phyloP scores from a whole-genome alignment of 2,888 invertebrate genomes.

The Rutpela maculata region DNA sequence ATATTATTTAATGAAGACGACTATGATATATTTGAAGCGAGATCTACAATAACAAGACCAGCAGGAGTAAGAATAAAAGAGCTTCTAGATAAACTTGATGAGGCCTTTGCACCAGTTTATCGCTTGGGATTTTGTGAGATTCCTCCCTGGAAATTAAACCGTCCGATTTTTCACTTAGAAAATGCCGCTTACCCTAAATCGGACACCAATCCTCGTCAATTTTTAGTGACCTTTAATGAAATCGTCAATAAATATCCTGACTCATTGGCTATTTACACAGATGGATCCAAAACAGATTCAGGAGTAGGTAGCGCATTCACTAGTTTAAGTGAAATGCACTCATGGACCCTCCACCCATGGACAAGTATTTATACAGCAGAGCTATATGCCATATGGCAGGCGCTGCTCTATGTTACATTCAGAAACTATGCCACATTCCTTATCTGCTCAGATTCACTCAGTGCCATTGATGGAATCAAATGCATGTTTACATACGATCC shows the following conservation, averaged over 20 bases:
- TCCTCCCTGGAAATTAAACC: background rate
- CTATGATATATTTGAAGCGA: background rate
- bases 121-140: background rate
- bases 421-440: too few relatives aligned
- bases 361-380: too few relatives aligned
- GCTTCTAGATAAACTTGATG: background rate
- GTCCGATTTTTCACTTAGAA: too few relatives aligned
- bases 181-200: too few relatives aligned
- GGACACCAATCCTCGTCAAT: background rate
- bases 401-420: too few relatives aligned
- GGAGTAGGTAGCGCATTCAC: too few relatives aligned
- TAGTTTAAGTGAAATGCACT: background rate
- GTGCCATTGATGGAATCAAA: too few relatives aligned
- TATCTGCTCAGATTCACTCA: too few relatives aligned
- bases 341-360: background rate
- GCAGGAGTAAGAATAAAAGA: background rate
- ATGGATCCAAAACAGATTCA: background rate
- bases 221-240: background rate
- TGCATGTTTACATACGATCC: too few relatives aligned
- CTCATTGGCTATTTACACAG: background rate
- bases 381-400: too few relatives aligned
- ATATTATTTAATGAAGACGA: background rate
- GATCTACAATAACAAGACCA: constrained; percentile 18
- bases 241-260: background rate
- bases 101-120: background rate